phyloP scores from a whole-genome alignment of 2,797 vertebrate species.

The Siniperca scherzeri region DNA sequence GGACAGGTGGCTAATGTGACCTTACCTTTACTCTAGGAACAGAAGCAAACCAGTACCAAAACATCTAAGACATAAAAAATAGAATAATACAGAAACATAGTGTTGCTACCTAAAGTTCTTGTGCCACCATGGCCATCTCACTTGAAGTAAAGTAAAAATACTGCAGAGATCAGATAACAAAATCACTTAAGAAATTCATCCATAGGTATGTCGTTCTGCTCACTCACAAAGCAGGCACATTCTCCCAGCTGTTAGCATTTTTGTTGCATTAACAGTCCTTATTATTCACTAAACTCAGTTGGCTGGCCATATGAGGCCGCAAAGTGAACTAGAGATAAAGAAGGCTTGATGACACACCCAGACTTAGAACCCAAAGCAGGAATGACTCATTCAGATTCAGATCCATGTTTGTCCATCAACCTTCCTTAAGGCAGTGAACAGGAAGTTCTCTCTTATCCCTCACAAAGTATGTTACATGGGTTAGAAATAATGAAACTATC shows the following conservation, averaged over 20 bases:
- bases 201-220: constrained; percentile 14
- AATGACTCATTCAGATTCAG: constrained; percentile 39
- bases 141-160: not conserved
- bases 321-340: not conserved
- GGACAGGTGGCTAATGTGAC: not conserved
- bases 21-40: not conserved
- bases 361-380: constrained; percentile 30
- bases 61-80: not conserved
- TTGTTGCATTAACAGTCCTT: no score
- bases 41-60: not conserved
- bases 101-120: not conserved
- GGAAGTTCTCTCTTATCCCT: constrained; percentile 16
- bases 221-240: constrained; percentile 10
- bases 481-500: not conserved
- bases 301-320: no score
- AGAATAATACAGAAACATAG: not conserved
- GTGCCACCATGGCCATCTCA: not conserved
- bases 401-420: constrained; percentile 24
- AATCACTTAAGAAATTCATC: constrained; percentile 22
- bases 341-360: constrained; percentile 54
- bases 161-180: not conserved
- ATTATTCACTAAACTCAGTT: no score
- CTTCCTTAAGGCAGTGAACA: constrained; percentile 8
- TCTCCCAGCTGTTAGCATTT: not conserved
- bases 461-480: not conserved